These are phyloP conservation scores for Setophaga coronata DNA, from an alignment of 2,113 vertebrate genomes.

Conservation along the genomic window DNA sequence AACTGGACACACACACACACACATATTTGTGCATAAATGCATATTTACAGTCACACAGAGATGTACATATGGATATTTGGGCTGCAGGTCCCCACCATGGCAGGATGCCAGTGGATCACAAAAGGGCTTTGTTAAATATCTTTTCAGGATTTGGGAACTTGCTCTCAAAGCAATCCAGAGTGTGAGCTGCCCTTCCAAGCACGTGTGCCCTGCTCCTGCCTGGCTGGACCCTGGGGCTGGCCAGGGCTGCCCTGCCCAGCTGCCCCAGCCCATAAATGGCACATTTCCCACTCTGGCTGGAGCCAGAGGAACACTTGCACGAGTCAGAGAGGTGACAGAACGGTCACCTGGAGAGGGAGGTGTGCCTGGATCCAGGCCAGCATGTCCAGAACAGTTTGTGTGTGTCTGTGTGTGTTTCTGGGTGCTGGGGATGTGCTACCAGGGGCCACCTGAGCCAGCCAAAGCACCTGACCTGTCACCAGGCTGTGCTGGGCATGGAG, in stretches of 20 bases:
- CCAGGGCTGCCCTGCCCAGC: not conserved
- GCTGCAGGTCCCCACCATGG: not conserved
- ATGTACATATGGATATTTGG: not conserved
- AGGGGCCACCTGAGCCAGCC: not conserved
- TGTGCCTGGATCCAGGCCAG: not conserved
- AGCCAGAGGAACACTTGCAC: not conserved
- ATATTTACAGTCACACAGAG: not conserved
- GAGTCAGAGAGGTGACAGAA: not conserved
- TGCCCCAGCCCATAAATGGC: not conserved
- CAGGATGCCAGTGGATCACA: not conserved
- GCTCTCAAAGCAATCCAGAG: not conserved
- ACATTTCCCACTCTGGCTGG: not conserved
- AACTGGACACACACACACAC: not conserved
- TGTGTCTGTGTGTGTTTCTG: not conserved
- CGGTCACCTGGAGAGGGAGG: accelerated
- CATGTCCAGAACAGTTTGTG: accelerated
- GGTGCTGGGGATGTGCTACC: not conserved
- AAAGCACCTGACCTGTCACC: not conserved
- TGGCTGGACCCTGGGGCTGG: accelerated
- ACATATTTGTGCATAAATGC: not conserved
- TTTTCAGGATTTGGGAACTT: not conserved
- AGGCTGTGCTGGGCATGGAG: not conserved
- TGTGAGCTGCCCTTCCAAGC: not conserved
- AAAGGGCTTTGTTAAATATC: not conserved
- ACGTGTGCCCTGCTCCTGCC: not conserved